phyloP scores from a whole-genome alignment of 1,140 invertebrate species.

The Drosophila persimilis region DNA sequence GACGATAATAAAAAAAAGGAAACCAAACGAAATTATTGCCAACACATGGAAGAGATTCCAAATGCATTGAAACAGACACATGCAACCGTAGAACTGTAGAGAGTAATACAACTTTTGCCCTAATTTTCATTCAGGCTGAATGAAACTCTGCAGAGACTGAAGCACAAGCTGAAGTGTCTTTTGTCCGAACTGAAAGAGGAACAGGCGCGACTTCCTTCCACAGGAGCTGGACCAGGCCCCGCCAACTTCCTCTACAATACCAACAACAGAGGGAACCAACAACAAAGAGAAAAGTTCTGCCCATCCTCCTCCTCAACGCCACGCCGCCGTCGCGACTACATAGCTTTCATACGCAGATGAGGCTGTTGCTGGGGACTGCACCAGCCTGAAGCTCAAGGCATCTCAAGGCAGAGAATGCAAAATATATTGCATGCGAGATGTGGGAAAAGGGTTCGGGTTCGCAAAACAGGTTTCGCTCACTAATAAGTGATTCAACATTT shows the following conservation, averaged over 20 bases:
- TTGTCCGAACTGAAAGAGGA: slow-evolving; percentile 23
- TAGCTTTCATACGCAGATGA: slow-evolving; percentile 41
- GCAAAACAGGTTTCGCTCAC: slow-evolving; percentile 64
- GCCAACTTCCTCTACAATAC: slow-evolving; percentile 47
- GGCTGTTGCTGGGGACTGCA: slow-evolving; percentile 3
- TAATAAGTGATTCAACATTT: slow-evolving; percentile 62
- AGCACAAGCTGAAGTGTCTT: not conserved
- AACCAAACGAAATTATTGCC: slow-evolving; percentile 52
- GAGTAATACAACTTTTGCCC: slow-evolving; percentile 53
- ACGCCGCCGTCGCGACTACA: not conserved
- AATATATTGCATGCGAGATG: slow-evolving; percentile 57
- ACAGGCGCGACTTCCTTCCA: slow-evolving; percentile 69
- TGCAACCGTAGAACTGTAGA: slow-evolving; percentile 13
- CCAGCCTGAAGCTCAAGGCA: slow-evolving; percentile 13
- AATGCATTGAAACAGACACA: slow-evolving; percentile 41
- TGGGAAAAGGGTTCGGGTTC: slow-evolving; percentile 61
- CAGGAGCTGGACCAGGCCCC: slow-evolving; percentile 18
- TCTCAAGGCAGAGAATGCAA: slow-evolving; percentile 66
- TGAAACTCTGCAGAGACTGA: not conserved
- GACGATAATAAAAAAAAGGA: slow-evolving; percentile 13
- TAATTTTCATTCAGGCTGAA: slow-evolving; percentile 54
- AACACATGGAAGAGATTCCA: slow-evolving; percentile 64
- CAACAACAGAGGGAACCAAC: not conserved
- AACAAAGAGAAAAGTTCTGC: slow-evolving; percentile 23
- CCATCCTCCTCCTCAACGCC: slow-evolving; percentile 13